Percentiles rank a stretch among this genome's conserved stretches.
Evolutionary conservation across 1,140 invertebrate species (phyloP).

Genomic region (Yoshiicerus persimilis): DNA sequence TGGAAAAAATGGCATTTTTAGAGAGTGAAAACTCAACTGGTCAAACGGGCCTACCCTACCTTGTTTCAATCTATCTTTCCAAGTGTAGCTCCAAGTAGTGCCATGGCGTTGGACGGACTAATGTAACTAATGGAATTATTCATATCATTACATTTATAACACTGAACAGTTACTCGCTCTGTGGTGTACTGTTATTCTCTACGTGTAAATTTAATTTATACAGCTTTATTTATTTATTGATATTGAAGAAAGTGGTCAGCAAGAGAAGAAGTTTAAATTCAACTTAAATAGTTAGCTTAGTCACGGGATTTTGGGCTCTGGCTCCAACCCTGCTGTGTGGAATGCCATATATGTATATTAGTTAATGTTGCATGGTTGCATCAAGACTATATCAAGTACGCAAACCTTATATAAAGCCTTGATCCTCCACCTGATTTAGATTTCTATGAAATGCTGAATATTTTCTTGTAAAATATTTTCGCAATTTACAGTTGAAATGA

Average conservation of each 20-base stretch:
- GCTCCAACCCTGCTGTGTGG: too few relatives aligned
- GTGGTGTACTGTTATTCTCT: neutral
- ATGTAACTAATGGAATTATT: neutral
- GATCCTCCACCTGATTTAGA: too few relatives aligned
- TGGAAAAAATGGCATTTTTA: neutral
- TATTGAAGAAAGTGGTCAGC: neutral
- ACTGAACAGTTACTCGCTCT: neutral
- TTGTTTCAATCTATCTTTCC: neutral
- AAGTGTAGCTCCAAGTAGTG: neutral
- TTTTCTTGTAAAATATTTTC: too few relatives aligned
- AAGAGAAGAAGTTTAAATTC: neutral
- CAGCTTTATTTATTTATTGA: neutral
- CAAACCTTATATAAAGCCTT: too few relatives aligned
- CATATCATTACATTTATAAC: constrained; percentile 11
- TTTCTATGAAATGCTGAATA: too few relatives aligned
- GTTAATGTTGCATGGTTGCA: too few relatives aligned
- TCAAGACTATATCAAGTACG: too few relatives aligned
- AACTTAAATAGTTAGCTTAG: neutral
- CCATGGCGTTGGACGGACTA: neutral
- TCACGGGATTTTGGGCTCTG: too few relatives aligned
- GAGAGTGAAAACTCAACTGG: constrained; percentile 12
- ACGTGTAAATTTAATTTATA: neutral
- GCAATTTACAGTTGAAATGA: too few relatives aligned
- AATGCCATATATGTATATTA: too few relatives aligned
- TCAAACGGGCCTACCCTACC: constrained; percentile 6